These are phyloP conservation scores for Hyposoter didymator DNA, from an alignment of 2,888 invertebrate genomes.

Conservation along the genomic window DNA sequence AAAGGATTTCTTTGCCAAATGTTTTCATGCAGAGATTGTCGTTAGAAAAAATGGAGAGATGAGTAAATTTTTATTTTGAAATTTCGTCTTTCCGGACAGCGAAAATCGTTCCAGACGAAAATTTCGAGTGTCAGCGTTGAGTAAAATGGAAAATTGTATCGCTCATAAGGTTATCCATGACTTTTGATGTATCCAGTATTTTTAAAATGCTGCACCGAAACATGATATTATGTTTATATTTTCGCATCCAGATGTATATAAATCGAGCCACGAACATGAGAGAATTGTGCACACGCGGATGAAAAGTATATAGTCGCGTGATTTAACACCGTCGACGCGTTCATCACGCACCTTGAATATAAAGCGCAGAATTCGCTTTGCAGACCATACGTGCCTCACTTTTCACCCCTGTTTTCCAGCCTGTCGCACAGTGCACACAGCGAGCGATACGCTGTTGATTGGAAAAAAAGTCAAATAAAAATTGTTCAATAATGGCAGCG, in stretches of 20 bases:
- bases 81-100: neutral
- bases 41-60: neutral
- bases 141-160: neutral
- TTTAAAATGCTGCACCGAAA: neutral
- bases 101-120: neutral
- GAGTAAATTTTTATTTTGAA: neutral
- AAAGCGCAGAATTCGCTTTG: constrained; percentile 54
- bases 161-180: neutral
- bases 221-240: neutral
- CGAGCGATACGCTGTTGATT: neutral
- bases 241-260: neutral
- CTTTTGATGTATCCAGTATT: neutral
- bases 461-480: constrained; percentile 1
- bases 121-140: neutral
- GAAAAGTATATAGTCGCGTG: constrained; percentile 63
- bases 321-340: constrained; percentile 63
- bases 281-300: constrained; percentile 49
- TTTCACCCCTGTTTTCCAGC: constrained; percentile 8
- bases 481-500: neutral
- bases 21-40: too few species aligned
- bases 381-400: constrained; percentile 6
- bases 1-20: too few species aligned
- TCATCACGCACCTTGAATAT: constrained; percentile 59
- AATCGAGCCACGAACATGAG: neutral
- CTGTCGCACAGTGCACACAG: neutral